These are phyloP conservation scores for Meandrina meandrites DNA, from an alignment of 92 coral and sea anemone genomes.

Conservation along the genomic window DNA sequence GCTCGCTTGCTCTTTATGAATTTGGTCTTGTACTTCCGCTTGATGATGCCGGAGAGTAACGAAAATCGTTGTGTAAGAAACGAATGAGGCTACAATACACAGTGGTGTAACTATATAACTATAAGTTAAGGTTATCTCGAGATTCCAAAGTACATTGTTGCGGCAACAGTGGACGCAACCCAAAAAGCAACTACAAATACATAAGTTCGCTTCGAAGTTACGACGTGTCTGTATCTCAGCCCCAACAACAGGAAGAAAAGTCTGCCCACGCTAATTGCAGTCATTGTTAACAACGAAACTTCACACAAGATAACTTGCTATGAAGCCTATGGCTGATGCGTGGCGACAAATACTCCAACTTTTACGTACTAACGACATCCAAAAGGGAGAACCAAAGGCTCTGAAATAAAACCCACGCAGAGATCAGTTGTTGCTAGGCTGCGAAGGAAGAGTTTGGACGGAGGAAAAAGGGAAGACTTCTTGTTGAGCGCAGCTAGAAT, in stretches of 20 bases:
- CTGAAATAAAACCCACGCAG: background rate
- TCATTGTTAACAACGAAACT: slow-evolving; percentile 14
- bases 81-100: background rate
- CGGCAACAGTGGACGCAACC: too few species aligned
- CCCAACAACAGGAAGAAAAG: background rate
- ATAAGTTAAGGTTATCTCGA: too few species aligned
- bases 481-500: background rate
- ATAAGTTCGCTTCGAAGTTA: background rate
- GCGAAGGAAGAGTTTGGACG: slow-evolving; percentile 1
- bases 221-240: slow-evolving; percentile 3
- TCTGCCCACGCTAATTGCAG: slow-evolving; percentile 17
- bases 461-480: background rate
- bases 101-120: background rate
- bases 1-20: background rate
- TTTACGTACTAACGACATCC: background rate
- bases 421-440: background rate
- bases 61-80: background rate
- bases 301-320: background rate
- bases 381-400: background rate
- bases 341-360: background rate
- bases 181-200: background rate
- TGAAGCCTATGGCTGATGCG: too few species aligned
- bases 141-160: too few species aligned
- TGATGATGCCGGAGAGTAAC: background rate
- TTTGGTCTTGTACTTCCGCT: background rate